Evolutionary conservation across 2,888 invertebrate species (phyloP).

Genomic region (Leptopilina drosophilae): DNA sequence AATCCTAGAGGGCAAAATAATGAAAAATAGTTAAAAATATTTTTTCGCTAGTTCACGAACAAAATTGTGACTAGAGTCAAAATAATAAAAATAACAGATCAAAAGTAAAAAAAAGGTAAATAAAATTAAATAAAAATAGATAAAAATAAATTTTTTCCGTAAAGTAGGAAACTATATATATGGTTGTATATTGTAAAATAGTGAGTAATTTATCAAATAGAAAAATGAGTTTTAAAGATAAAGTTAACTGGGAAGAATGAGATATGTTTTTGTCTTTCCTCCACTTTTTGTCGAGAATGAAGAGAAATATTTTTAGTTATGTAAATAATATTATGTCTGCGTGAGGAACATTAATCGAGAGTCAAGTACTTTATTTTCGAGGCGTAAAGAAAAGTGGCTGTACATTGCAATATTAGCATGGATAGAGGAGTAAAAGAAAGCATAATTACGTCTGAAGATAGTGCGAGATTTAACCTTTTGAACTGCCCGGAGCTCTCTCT

Average conservation of each 20-base stretch:
- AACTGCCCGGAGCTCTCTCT: background rate
- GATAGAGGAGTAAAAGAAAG: slow-evolving; percentile 18
- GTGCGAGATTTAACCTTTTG: slow-evolving; percentile 27
- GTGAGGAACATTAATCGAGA: slow-evolving; percentile 32
- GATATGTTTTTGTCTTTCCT: slow-evolving; percentile 5
- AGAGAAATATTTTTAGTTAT: slow-evolving; percentile 21
- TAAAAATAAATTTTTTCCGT: too few species aligned
- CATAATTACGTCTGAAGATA: slow-evolving; percentile 30
- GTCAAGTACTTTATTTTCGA: slow-evolving; percentile 29
- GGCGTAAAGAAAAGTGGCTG: slow-evolving; percentile 23
- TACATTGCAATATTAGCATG: slow-evolving; percentile 35
- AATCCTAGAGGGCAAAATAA: too few species aligned
- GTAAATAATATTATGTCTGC: slow-evolving; percentile 31
- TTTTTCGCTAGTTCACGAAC: too few species aligned
- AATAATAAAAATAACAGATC: too few species aligned
- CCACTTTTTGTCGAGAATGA: background rate
- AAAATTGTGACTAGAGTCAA: too few species aligned
- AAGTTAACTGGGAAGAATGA: slow-evolving; percentile 20
- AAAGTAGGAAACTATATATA: background rate
- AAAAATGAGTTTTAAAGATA: background rate
- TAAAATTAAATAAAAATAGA: too few species aligned
- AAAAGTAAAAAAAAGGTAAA: too few species aligned
- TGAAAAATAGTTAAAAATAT: too few species aligned
- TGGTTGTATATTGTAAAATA: background rate
- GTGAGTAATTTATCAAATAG: background rate